phyloP scores from a whole-genome alignment of 2,113 vertebrate species.

The Meriones unguiculatus region DNA sequence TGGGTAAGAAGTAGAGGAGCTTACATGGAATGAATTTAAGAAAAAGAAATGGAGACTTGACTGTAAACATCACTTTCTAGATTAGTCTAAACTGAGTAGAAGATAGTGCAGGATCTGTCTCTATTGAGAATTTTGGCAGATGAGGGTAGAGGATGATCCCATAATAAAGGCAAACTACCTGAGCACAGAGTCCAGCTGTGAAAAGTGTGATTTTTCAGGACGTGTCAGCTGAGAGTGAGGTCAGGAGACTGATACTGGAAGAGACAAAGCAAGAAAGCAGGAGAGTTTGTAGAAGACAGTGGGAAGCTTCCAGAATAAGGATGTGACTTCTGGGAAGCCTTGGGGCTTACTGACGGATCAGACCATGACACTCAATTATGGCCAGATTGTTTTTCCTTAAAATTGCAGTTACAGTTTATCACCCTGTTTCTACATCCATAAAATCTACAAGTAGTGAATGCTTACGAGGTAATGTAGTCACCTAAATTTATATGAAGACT shows the following conservation, averaged over 20 bases:
- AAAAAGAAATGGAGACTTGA: not conserved
- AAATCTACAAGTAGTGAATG: not conserved
- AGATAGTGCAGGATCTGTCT: not conserved
- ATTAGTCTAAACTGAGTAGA: not conserved
- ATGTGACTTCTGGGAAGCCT: not conserved
- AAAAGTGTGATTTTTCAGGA: not conserved
- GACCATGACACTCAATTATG: not conserved
- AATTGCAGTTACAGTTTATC: not conserved
- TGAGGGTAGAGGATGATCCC: not conserved
- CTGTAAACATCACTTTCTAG: not conserved
- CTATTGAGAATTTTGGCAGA: not conserved
- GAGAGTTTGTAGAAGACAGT: no score
- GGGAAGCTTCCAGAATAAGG: not conserved
- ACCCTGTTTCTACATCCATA: not conserved
- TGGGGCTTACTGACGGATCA: not conserved
- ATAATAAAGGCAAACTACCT: not conserved
- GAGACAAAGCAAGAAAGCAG: not conserved
- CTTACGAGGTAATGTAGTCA: not conserved
- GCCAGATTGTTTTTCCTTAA: not conserved
- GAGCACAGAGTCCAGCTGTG: not conserved
- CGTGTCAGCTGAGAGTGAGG: not conserved
- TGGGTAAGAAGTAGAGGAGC: rapidly evolving
- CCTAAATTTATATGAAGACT: not conserved
- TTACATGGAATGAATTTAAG: not conserved
- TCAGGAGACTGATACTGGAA: rapidly evolving